phyloP scores from a whole-genome alignment of 2,113 vertebrate species.

The Lampris incognitus region DNA sequence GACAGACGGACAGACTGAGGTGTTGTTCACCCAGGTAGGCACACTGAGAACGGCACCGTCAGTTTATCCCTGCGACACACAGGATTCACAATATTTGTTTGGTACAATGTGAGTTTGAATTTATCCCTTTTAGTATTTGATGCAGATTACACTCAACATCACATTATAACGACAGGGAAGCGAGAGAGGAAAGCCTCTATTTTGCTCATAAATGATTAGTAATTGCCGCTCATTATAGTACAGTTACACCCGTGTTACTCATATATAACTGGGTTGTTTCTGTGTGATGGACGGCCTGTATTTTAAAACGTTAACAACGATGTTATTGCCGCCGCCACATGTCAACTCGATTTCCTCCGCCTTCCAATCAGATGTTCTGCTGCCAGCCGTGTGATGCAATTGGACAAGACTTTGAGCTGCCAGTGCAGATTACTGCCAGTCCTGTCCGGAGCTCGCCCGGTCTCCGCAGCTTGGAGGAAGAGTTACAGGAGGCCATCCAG shows the following conservation, averaged over 20 bases:
- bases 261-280: no score
- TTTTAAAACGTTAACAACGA: no score
- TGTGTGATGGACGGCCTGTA: no score
- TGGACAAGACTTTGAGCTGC: slow-evolving; percentile 86
- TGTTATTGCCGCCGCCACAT: slow-evolving; percentile 8
- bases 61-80: no score
- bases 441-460: slow-evolving; percentile 75
- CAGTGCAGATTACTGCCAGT: slow-evolving; percentile 87
- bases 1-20: slow-evolving; percentile 63
- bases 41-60: slow-evolving; percentile 9
- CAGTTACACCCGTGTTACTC: no score
- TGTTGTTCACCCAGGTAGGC: slow-evolving; percentile 77
- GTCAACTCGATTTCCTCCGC: slow-evolving; percentile 19
- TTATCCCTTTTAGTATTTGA: no score
- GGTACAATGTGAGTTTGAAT: no score
- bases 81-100: no score
- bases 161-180: no score
- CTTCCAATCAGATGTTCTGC: slow-evolving; percentile 77
- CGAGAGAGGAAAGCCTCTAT: no score
- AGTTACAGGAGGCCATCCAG: slow-evolving; percentile 91
- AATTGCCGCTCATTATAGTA: no score
- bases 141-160: not conserved
- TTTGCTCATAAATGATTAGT: no score
- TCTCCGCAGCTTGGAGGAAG: slow-evolving; percentile 87
- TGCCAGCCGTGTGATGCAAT: slow-evolving; percentile 83